These are phyloP conservation scores for Tinamus guttatus DNA, from an alignment of 2,113 vertebrate genomes.

Conservation along the genomic window DNA sequence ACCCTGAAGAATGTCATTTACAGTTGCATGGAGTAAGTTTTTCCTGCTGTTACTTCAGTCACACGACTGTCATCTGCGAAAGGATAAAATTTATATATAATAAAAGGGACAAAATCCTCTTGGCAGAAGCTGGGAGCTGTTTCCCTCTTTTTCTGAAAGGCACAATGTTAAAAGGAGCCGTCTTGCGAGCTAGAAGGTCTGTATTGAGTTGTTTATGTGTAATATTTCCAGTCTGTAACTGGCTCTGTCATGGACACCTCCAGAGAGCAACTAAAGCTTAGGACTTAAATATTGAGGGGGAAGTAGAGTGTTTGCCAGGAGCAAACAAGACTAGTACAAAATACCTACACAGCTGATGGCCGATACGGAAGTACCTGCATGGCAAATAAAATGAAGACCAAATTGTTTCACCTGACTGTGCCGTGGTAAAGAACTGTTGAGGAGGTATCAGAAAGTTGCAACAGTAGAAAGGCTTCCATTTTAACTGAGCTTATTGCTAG, in stretches of 20 bases:
- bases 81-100: not conserved
- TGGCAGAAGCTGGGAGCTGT: not conserved
- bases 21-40: not conserved
- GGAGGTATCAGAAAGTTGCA: not conserved
- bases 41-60: slow-evolving; percentile 6
- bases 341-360: not conserved
- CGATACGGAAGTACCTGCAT: not conserved
- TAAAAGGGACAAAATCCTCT: not conserved
- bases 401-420: not conserved
- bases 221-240: slow-evolving; percentile 1
- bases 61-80: not conserved
- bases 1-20: slow-evolving; percentile 38
- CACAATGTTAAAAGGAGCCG: not conserved
- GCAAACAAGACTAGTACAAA: not conserved
- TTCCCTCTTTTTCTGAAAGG: not conserved
- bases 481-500: not conserved
- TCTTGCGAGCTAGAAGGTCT: not conserved
- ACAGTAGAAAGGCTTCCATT: not conserved
- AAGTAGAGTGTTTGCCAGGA: not conserved
- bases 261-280: not conserved
- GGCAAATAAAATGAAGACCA: not conserved
- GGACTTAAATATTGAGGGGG: not conserved
- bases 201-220: not conserved
- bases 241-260: not conserved
- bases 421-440: not conserved